Evolutionary conservation across 2,113 vertebrate genomes (phyloP).

Genomic region (Paradoxurus hermaphroditus): DNA sequence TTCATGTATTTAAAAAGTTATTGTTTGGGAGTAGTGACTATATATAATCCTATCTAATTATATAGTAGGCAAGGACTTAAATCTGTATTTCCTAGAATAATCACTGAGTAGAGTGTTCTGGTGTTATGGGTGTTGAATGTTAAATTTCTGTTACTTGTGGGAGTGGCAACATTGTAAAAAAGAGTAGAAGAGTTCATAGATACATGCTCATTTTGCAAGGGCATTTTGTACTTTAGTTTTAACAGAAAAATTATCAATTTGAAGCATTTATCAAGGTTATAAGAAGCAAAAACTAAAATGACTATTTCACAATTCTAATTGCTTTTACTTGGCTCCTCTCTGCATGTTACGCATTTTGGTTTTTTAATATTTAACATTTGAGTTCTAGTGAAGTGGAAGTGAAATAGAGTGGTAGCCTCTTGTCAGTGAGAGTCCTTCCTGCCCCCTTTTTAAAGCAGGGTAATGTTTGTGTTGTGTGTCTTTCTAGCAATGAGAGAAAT

Average conservation of each 20-base stretch:
- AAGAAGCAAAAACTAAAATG: slow-evolving; percentile 71
- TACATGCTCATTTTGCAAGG: background rate
- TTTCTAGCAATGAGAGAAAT: slow-evolving; percentile 65
- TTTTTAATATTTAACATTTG: slow-evolving; percentile 80
- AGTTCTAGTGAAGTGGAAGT: slow-evolving; percentile 61
- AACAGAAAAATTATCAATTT: slow-evolving; percentile 43
- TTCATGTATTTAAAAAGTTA: background rate
- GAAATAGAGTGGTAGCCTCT: slow-evolving; percentile 44
- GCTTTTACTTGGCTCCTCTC: slow-evolving; percentile 56
- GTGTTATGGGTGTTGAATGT: background rate
- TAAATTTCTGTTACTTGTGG: background rate
- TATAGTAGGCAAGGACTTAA: background rate
- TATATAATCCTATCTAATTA: background rate
- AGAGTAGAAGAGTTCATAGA: background rate
- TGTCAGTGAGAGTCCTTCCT: background rate
- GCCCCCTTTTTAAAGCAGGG: background rate
- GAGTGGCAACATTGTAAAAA: background rate
- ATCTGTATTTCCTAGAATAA: background rate
- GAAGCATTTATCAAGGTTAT: slow-evolving; percentile 60
- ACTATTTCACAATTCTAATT: slow-evolving; percentile 80
- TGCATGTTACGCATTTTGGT: slow-evolving; percentile 23
- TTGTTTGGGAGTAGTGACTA: background rate
- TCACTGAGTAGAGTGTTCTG: background rate
- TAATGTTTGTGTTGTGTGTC: slow-evolving; percentile 7
- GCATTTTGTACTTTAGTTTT: slow-evolving; percentile 32